Conservation (phyloP, 2,888 invertebrate genomes). For the Scaptomyza polygonia region DNA sequence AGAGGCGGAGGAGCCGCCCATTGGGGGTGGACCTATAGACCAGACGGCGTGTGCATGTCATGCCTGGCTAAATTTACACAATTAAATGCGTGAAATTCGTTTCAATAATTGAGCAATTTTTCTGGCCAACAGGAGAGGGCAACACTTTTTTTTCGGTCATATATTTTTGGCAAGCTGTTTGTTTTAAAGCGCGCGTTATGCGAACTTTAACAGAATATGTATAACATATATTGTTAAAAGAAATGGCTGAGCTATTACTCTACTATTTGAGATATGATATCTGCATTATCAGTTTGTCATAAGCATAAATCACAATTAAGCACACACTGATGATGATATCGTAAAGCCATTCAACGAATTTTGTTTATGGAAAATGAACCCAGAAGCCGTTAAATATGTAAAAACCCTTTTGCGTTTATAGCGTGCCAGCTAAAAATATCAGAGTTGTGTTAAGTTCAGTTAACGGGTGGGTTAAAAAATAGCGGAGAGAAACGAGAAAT, state of each 20-base stretch:
- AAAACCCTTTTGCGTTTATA: conserved; percentile 20
- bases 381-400: conserved; percentile 46
- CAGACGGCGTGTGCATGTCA: conserved; percentile 61
- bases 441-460: conserved; percentile 55
- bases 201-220: conserved; percentile 11
- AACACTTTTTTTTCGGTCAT: conserved; percentile 28
- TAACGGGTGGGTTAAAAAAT: conserved; percentile 10
- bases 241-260: not conserved
- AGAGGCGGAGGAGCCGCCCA: conserved; percentile 7
- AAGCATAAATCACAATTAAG: conserved; percentile 39
- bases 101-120: conserved; percentile 80
- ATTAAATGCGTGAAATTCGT: conserved; percentile 81
- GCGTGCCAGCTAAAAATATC: conserved; percentile 38
- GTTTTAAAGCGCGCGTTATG: conserved; percentile 27
- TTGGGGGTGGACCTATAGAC: conserved; percentile 25
- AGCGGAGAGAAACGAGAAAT: conserved; percentile 18
- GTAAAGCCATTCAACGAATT: conserved; percentile 28
- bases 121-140: conserved; percentile 32
- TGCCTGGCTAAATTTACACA: conserved; percentile 79
- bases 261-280: conserved; percentile 5
- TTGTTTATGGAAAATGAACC: conserved; percentile 21
- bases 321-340: conserved; percentile 8
- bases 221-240: not conserved
- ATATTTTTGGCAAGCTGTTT: conserved; percentile 15
- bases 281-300: conserved; percentile 13